Evolutionary conservation across 2,888 invertebrate species (phyloP).

Genomic region (Drosophila nr. fundita): DNA sequence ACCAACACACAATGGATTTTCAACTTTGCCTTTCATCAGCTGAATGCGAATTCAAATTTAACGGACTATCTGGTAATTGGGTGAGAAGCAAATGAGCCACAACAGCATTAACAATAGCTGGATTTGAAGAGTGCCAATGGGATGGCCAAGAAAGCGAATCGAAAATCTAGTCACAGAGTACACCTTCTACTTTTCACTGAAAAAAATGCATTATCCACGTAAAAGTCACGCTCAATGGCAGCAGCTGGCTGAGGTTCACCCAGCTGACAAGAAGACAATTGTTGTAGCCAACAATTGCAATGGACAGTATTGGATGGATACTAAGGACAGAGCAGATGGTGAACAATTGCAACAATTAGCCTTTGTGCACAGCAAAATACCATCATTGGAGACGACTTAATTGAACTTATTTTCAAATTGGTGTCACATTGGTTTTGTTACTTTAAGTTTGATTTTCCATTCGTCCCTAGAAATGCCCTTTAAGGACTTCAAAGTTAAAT

Average conservation of each 20-base stretch:
- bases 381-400: neutral
- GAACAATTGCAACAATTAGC: constrained; percentile 14
- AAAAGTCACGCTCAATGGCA: neutral
- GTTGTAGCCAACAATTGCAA: constrained; percentile 25
- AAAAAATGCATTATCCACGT: constrained; percentile 10
- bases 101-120: constrained; percentile 27
- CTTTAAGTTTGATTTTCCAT: neutral
- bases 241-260: neutral
- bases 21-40: constrained; percentile 5
- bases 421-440: neutral
- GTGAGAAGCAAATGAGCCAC: constrained; percentile 39
- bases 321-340: constrained; percentile 8
- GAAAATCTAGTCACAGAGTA: constrained; percentile 1
- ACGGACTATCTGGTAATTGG: constrained; percentile 26
- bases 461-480: neutral
- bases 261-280: constrained; percentile 16
- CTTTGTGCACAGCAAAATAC: neutral
- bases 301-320: constrained; percentile 26
- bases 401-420: neutral
- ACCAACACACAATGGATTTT: neutral
- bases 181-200: neutral
- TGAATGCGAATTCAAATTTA: constrained; percentile 11
- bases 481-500: neutral
- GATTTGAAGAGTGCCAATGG: constrained; percentile 10
- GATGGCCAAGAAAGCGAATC: constrained; percentile 4